Evolutionary conservation across 1,140 invertebrate species (phyloP).

Genomic region (Brachionus rubens): DNA sequence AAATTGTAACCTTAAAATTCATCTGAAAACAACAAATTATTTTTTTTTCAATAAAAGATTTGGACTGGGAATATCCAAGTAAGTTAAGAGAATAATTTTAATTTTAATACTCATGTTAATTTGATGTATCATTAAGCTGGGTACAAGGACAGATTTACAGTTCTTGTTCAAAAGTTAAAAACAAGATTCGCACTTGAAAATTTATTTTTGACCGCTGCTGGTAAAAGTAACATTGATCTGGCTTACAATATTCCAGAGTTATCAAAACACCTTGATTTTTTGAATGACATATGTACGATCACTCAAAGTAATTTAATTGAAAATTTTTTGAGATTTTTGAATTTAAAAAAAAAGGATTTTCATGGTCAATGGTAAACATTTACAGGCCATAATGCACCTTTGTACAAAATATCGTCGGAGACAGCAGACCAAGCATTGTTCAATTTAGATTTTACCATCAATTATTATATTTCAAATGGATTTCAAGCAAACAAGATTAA

Average conservation of each 20-base stretch:
- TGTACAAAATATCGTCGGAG: slow-evolving; percentile 8
- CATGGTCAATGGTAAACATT: slow-evolving; percentile 18
- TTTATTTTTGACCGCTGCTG: slow-evolving; percentile 49
- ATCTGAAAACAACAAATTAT: too few species aligned
- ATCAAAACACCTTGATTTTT: slow-evolving; percentile 58
- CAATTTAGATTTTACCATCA: slow-evolving; percentile 52
- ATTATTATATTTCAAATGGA: slow-evolving; percentile 75
- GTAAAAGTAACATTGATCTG: slow-evolving; percentile 49
- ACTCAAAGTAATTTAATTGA: too few species aligned
- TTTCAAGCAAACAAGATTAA: slow-evolving; percentile 75
- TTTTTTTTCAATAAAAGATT: too few species aligned
- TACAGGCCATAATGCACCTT: slow-evolving; percentile 22
- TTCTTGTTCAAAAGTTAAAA: slow-evolving; percentile 63
- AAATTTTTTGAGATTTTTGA: too few species aligned
- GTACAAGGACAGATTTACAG: slow-evolving; percentile 64
- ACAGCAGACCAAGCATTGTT: slow-evolving; percentile 23
- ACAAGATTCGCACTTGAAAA: slow-evolving; percentile 47
- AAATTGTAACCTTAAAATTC: too few species aligned
- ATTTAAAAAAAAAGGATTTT: slow-evolving; percentile 65
- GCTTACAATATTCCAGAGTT: slow-evolving; percentile 74
- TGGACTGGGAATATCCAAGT: slow-evolving; percentile 74
- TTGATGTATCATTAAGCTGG: slow-evolving; percentile 66
- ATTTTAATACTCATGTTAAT: background rate
- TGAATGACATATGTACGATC: slow-evolving; percentile 69
- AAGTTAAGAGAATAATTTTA: slow-evolving; percentile 75